Percentiles rank a stretch among this genome's conserved stretches.
Evolutionary conservation across 1,140 invertebrate species (phyloP).

Genomic region (Diorhabda sublineata): DNA sequence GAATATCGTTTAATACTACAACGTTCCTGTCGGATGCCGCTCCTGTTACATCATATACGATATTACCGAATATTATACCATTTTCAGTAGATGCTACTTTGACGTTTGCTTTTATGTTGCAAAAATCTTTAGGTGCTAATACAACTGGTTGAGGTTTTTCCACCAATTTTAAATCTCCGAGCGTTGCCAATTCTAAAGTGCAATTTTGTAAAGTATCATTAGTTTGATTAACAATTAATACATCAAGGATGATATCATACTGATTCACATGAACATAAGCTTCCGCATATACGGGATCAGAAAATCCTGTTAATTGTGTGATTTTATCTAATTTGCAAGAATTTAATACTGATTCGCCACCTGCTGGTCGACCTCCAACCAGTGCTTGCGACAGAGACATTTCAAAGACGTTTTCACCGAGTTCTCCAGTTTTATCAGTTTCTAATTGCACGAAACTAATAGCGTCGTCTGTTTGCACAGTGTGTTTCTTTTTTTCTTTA

Average conservation of each 20-base stretch:
- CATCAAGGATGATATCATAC: conserved; percentile 97
- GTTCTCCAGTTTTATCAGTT: conserved; percentile 65
- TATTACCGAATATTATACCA: conserved; percentile 99
- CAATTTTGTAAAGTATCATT: conserved; percentile 97
- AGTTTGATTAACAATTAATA: conserved; percentile 97
- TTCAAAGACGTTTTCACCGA: conserved; percentile 92
- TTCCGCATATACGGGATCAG: conserved; percentile 98
- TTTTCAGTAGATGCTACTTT: conserved; percentile 96
- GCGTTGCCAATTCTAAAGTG: conserved; percentile 93
- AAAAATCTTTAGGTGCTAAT: conserved; percentile 93
- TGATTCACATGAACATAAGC: conserved; percentile 99
- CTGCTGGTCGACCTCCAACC: conserved; percentile 55
- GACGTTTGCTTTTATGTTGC: conserved; percentile 96
- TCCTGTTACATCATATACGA: conserved; percentile 95
- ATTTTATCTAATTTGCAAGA: conserved; percentile 78
- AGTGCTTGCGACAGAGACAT: conserved; percentile 89
- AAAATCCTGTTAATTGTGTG: conserved; percentile 99
- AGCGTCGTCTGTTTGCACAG: conserved; percentile 82
- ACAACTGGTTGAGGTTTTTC: conserved; percentile 96
- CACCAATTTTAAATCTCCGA: conserved; percentile 96
- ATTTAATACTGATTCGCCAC: conserved; percentile 49
- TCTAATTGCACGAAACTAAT: conserved; percentile 82
- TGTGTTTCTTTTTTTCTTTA: conserved; percentile 66
- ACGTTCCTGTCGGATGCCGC: conserved; percentile 93
- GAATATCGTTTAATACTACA: conserved; percentile 97